phyloP scores from a whole-genome alignment of 2,797 vertebrate species.

The Phaenicophaeus curvirostris region DNA sequence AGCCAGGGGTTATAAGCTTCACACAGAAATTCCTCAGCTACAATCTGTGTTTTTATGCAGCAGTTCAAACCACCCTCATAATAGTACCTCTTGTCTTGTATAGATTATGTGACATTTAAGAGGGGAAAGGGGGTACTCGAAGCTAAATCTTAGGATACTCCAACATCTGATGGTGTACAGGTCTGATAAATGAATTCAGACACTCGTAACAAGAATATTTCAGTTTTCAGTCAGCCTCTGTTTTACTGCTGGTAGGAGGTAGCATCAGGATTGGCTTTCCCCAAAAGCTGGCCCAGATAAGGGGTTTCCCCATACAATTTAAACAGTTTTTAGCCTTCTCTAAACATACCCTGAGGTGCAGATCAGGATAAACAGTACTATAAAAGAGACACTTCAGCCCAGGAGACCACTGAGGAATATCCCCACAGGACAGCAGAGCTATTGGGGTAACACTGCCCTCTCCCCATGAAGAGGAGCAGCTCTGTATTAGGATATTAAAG shows the following conservation, averaged over 20 bases:
- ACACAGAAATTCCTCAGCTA: slow-evolving; percentile 59
- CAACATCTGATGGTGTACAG: neutral
- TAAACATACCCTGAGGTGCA: neutral
- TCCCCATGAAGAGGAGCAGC: neutral
- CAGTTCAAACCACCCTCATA: slow-evolving; percentile 60
- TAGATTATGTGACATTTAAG: slow-evolving; percentile 60
- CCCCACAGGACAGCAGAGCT: neutral
- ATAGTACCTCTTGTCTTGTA: slow-evolving; percentile 61
- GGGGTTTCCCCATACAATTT: neutral
- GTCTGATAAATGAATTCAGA: slow-evolving; percentile 57
- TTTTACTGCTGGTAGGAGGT: slow-evolving; percentile 21
- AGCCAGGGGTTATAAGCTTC: slow-evolving; percentile 66
- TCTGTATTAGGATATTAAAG: neutral
- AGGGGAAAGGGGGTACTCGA: slow-evolving; percentile 33
- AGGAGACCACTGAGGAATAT: neutral
- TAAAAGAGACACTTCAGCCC: neutral
- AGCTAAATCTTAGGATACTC: slow-evolving; percentile 48
- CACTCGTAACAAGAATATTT: slow-evolving; percentile 32
- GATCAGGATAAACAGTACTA: neutral
- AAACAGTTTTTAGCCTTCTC: neutral
- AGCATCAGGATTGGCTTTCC: slow-evolving; percentile 26
- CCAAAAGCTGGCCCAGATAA: neutral
- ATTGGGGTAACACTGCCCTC: neutral
- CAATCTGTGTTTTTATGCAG: slow-evolving; percentile 43
- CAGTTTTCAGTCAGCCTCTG: slow-evolving; percentile 32